Base-by-base conservation (phyloP, 2,113 vertebrate genomes). In the Corythornis madagascariensis region DNA sequence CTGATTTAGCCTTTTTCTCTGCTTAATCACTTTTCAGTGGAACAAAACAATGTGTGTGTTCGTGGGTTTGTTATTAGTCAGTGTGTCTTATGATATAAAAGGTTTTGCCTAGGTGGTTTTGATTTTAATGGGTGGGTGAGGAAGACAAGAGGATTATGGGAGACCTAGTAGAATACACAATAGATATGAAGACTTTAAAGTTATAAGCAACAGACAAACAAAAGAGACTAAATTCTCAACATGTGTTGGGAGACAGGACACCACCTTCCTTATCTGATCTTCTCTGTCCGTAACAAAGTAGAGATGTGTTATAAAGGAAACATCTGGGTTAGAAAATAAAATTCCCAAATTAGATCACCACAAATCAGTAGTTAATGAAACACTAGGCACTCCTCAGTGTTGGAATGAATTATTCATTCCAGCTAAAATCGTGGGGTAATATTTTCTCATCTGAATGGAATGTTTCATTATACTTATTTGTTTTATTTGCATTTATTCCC, bases 261-360 rank as follows among this genome's bases (percentile, higher is more conserved):
- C 8, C n/a, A 92, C 71, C 63, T 93, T 91, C 47, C 38, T 75
- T 24, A 59, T 85, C 66, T 93, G 66, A 15, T 42, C 45, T 83
- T 78, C 66, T 61, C 10, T 55, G 38, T 55, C 61, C 0, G 0
- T 61, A 66, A 79, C 5, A 79, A 94, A 77, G 22, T 50, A 50
- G 79, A 81, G 50, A 90, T 74, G 40, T 91, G 48, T 90, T 83
- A 91, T 72, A 79, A 83, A 91, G 52, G 61, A 95, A 95, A 94
- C 92, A 92, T 95, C 89, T 97, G 95, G 60, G 69, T 93, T 88
- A 92, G 72, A 91, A 95, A 95, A 94, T 89, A 53, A 76, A 96
- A 96, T 92, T 95, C 90, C 86, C 50, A 60, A 83, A 92, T 97
- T 96, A 97, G 87, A 82, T 97, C 96, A 96, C 78, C 74, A 69